These are phyloP conservation scores for Peromyscus californicus DNA, from an alignment of 2,113 vertebrate genomes.

Conservation along the genomic window DNA sequence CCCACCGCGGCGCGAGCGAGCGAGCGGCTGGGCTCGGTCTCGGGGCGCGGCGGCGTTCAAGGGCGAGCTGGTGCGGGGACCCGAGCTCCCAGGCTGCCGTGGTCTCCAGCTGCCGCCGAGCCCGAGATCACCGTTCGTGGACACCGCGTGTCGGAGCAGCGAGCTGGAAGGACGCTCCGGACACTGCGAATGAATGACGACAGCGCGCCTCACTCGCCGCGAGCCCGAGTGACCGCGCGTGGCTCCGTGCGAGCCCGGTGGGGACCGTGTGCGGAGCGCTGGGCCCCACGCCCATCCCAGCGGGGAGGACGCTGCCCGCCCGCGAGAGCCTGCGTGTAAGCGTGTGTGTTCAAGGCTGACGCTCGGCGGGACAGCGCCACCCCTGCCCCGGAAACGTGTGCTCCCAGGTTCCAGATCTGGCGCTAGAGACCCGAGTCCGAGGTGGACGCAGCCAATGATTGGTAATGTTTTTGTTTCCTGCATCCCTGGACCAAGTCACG, in stretches of 20 bases:
- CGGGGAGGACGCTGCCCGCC: not conserved
- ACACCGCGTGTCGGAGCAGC: not conserved
- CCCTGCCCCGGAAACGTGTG: conserved; percentile 60
- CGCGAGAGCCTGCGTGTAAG: not conserved
- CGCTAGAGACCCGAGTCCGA: conserved; percentile 1
- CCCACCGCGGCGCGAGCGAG: not conserved
- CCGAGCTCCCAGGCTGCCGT: not conserved
- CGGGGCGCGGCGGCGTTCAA: not conserved
- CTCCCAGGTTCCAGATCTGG: conserved; percentile 56
- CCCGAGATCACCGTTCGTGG: not conserved
- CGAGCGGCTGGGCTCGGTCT: not conserved
- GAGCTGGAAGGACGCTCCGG: conserved; percentile 56
- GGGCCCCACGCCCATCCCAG: conserved; percentile 74
- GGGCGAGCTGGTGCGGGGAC: not conserved
- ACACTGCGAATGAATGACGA: conserved; percentile 68
- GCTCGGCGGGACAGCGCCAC: conserved; percentile 53
- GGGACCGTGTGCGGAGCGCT: not conserved
- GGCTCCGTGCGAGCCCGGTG: not conserved
- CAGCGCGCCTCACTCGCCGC: conserved; percentile 13
- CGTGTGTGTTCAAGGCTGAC: not conserved
- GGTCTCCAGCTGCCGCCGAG: not conserved
- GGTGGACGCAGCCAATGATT: conserved; percentile 57
- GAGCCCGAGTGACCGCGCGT: not conserved
- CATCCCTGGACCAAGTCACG: conserved; percentile 56
- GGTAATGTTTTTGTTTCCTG: conserved; percentile 53